These are phyloP conservation scores for Laticauda colubrina DNA, from an alignment of 2,113 vertebrate genomes.

Conservation along the genomic window DNA sequence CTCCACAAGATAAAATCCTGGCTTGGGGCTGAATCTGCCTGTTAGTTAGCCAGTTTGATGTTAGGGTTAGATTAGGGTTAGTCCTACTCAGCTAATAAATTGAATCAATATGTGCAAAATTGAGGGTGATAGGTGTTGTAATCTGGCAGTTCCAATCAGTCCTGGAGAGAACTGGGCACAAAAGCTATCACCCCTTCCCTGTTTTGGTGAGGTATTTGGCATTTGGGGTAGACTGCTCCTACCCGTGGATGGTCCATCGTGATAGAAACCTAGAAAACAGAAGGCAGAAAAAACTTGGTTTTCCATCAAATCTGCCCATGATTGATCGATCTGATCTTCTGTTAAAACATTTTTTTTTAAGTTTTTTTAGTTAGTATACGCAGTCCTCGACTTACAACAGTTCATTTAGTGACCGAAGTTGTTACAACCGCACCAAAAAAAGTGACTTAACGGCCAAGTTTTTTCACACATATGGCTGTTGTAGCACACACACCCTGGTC, in stretches of 20 bases:
- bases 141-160: neutral
- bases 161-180: neutral
- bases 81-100: neutral
- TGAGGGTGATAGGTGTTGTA: neutral
- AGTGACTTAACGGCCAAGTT: no score
- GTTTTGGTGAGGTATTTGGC: neutral
- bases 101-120: neutral
- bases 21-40: neutral
- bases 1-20: neutral
- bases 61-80: no score
- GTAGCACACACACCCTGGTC: no score
- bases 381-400: no score
- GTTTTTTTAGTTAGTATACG: neutral
- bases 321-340: neutral
- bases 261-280: neutral
- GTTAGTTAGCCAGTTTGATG: neutral
- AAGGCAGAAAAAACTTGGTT: no score
- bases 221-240: neutral
- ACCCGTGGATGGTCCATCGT: neutral
- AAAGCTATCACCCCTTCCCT: neutral
- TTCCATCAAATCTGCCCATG: no score
- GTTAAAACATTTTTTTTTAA: neutral
- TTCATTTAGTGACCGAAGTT: no score
- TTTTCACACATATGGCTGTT: no score
- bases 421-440: no score